These are phyloP conservation scores for Uromys caudimaculatus DNA, from an alignment of 2,797 vertebrate species.

Conservation along the genomic window DNA sequence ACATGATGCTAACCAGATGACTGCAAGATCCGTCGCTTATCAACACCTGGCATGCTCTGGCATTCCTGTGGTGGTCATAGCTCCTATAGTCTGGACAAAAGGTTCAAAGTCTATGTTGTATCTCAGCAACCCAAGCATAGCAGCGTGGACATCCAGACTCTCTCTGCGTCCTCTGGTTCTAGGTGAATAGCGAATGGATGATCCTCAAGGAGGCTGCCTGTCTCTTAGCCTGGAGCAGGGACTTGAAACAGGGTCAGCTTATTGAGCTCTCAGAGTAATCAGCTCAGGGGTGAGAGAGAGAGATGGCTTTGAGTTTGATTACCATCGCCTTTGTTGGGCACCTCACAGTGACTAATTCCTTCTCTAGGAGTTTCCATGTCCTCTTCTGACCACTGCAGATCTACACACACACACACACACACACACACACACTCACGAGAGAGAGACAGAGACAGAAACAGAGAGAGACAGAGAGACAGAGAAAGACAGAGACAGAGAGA, in stretches of 20 bases:
- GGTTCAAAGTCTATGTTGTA: background rate
- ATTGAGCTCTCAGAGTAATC: background rate
- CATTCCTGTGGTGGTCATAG: background rate
- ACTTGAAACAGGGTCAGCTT: background rate
- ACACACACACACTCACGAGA: background rate
- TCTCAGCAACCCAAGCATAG: background rate
- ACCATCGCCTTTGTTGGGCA: background rate
- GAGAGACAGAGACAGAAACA: too few species aligned
- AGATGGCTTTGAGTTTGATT: background rate
- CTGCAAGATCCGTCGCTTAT: background rate
- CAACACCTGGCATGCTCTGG: background rate
- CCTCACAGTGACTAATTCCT: background rate
- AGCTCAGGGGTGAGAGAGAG: background rate
- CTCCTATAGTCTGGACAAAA: background rate
- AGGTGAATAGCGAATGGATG: background rate
- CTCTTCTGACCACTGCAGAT: background rate
- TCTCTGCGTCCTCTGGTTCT: background rate
- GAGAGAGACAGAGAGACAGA: background rate
- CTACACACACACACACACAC: background rate
- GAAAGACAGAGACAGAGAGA: accelerated
- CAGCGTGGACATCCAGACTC: background rate
- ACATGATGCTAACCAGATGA: background rate
- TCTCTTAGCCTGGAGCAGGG: background rate
- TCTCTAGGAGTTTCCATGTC: background rate
- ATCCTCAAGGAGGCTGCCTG: background rate